Conservation (phyloP, 2,888 invertebrate genomes). For the Acanthacorydalis orientalis region DNA sequence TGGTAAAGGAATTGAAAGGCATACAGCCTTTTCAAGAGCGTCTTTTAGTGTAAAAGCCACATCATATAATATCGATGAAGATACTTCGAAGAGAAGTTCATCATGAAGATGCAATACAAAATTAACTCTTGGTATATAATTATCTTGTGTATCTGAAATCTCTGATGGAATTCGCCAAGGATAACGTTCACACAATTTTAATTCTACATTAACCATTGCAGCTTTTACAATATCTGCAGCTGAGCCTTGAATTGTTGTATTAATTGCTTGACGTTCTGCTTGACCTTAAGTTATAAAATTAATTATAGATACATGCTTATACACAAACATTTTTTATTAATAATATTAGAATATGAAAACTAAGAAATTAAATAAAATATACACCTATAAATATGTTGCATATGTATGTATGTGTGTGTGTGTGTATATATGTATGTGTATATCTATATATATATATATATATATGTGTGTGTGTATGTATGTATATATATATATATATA, state of each 20-base stretch:
- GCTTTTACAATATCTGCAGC: constrained; percentile 90
- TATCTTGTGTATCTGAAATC: constrained; percentile 12
- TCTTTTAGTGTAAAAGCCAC: constrained; percentile 48
- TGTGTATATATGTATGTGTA: too few relatives aligned
- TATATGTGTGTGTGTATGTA: too few relatives aligned
- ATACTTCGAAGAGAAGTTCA: constrained; percentile 86
- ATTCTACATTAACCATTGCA: constrained; percentile 69
- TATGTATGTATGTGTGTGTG: too few relatives aligned
- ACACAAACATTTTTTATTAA: too few relatives aligned
- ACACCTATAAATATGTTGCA: too few relatives aligned
- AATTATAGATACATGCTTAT: too few relatives aligned
- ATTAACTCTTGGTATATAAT: constrained; percentile 26
- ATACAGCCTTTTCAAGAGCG: constrained; percentile 64
- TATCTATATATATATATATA: too few relatives aligned
- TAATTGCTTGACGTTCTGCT: constrained; percentile 91
- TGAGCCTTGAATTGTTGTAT: constrained; percentile 90
- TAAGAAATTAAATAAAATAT: too few relatives aligned
- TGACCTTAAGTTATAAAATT: constrained; percentile 34
- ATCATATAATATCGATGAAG: constrained; percentile 32
- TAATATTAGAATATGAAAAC: too few relatives aligned
- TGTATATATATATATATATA: too few relatives aligned
- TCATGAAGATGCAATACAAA: constrained; percentile 89
- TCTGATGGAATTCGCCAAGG: background rate
- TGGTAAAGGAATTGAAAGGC: constrained; percentile 62
- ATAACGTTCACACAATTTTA: constrained; percentile 22